These are phyloP conservation scores for Erynnis tages DNA, from an alignment of 2,888 invertebrate genomes.

Conservation along the genomic window DNA sequence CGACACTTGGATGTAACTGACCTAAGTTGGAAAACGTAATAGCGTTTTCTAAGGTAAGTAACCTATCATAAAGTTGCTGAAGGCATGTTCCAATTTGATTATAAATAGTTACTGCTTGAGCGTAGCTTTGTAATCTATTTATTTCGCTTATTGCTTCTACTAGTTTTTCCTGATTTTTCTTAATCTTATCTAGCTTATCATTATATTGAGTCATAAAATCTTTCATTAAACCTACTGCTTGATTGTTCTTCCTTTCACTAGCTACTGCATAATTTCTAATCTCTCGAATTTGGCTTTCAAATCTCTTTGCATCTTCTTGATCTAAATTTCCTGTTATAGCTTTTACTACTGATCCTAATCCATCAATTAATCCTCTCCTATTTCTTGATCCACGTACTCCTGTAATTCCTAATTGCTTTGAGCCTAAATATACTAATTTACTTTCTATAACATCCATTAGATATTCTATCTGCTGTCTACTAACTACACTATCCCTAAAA, in stretches of 20 bases:
- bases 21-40: conserved; percentile 26
- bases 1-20: conserved; percentile 23
- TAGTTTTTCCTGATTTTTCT: too few relatives aligned
- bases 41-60: conserved; percentile 24
- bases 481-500: too few relatives aligned
- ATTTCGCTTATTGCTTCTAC: too few relatives aligned
- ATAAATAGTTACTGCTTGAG: conserved; percentile 7
- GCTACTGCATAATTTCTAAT: conserved; percentile 4
- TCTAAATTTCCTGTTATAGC: conserved; percentile 15
- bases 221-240: conserved; percentile 2
- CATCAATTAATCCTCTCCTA: conserved; percentile 9
- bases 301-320: conserved; percentile 8
- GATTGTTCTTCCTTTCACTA: background rate
- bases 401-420: conserved; percentile 4
- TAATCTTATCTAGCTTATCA: too few relatives aligned
- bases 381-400: conserved; percentile 10
- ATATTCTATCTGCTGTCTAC: too few relatives aligned
- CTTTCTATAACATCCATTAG: background rate
- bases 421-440: too few relatives aligned
- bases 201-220: conserved; percentile 1
- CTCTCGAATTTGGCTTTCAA: conserved; percentile 6
- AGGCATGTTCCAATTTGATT: conserved; percentile 15
- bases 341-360: conserved; percentile 14
- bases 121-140: conserved; percentile 1
- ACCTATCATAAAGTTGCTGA: conserved; percentile 17